Evolutionary conservation across 64 coral and sea anemone species (phyloP).

Genomic region (Dendrophyllia cribrosa): DNA sequence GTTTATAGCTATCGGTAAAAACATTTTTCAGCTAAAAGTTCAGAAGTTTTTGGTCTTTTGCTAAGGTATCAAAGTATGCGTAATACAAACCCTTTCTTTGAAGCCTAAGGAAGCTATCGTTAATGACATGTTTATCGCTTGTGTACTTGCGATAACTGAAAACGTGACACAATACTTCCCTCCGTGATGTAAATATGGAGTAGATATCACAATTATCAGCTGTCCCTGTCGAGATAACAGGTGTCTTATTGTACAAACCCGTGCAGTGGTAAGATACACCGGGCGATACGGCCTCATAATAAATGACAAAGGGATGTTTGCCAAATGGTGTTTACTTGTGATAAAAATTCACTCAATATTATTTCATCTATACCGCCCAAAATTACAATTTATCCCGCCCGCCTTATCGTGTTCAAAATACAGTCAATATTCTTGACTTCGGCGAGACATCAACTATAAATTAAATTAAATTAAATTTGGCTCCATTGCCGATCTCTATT

Average conservation of each 20-base stretch:
- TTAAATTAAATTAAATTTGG: too few relatives aligned
- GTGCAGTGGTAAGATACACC: background rate
- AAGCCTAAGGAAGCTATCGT: background rate
- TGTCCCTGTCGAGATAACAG: slow-evolving; percentile 28
- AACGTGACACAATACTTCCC: background rate
- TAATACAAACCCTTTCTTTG: background rate
- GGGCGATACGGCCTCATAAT: slow-evolving; percentile 11
- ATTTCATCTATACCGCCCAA: too few relatives aligned
- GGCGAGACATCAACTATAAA: too few relatives aligned
- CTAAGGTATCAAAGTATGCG: too few relatives aligned
- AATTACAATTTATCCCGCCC: too few relatives aligned
- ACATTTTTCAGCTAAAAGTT: too few relatives aligned
- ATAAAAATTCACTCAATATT: background rate
- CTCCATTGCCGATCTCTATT: too few relatives aligned
- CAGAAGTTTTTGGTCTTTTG: too few relatives aligned
- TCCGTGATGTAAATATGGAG: background rate
- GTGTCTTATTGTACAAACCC: slow-evolving; percentile 28
- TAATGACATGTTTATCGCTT: background rate
- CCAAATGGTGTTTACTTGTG: background rate
- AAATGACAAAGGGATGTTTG: background rate
- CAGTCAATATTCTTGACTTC: too few relatives aligned
- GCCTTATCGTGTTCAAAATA: too few relatives aligned
- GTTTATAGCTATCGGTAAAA: too few relatives aligned
- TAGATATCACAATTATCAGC: slow-evolving; percentile 23
- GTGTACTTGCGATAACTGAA: background rate